phyloP scores from a whole-genome alignment of 2,888 invertebrate species.

The Caenorhabditis wallacei region DNA sequence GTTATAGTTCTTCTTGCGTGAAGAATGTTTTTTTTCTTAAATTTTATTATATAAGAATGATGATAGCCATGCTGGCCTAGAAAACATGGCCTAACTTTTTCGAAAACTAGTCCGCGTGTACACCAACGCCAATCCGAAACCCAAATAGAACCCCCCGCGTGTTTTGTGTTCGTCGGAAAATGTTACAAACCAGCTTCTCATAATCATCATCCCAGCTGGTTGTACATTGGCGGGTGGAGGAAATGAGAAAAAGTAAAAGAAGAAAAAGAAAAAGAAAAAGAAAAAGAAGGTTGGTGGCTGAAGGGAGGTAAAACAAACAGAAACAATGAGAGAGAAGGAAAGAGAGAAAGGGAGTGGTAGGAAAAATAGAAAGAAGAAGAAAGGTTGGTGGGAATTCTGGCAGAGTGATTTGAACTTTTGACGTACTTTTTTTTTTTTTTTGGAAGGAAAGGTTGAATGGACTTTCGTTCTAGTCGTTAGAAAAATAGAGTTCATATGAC shows the following conservation, averaged over 20 bases:
- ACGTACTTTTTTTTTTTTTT: slow-evolving; percentile 15
- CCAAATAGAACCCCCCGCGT: slow-evolving; percentile 1
- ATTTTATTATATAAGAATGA: no score
- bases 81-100: slow-evolving; percentile 12
- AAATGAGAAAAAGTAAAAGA: slow-evolving; percentile 2
- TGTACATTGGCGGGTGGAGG: slow-evolving; percentile 15
- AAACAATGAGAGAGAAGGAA: slow-evolving; percentile 39
- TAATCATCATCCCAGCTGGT: slow-evolving; percentile 18
- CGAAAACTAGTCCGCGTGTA: not conserved
- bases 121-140: slow-evolving; percentile 18
- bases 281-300: no score
- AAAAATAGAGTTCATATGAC: not conserved
- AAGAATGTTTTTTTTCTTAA: not conserved
- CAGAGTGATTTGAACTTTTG: slow-evolving; percentile 56
- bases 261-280: slow-evolving; percentile 16
- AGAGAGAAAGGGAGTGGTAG: slow-evolving; percentile 4
- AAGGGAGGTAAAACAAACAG: slow-evolving; percentile 33
- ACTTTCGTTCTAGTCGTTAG: not conserved
- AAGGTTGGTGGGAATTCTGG: slow-evolving; percentile 16
- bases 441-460: slow-evolving; percentile 7
- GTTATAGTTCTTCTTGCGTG: not conserved
- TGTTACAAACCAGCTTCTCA: slow-evolving; percentile 46
- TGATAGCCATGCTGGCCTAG: not conserved
- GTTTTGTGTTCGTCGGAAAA: slow-evolving; percentile 8
- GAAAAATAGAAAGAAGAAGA: not conserved